Conservation (phyloP, 1,140 invertebrate species). For the Wasmannia auropunctata region DNA sequence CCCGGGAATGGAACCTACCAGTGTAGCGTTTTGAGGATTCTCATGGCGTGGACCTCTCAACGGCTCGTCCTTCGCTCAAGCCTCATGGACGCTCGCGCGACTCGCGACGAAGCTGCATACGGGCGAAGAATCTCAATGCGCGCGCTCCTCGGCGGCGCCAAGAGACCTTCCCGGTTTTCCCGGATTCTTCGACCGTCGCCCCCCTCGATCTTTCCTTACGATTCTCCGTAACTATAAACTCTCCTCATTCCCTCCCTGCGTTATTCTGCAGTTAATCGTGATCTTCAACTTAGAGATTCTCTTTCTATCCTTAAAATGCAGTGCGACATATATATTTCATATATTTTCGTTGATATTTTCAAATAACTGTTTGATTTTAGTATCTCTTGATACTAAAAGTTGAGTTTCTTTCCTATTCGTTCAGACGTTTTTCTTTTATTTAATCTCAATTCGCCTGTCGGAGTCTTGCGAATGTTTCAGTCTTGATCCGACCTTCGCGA, state of each 20-base stretch:
- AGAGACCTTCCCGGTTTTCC: constrained; percentile 54
- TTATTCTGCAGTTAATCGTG: neutral
- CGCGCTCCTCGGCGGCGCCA: constrained; percentile 4
- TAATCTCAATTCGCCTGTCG: neutral
- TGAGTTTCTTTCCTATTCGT: neutral
- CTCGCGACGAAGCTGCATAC: constrained; percentile 68
- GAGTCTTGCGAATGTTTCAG: neutral
- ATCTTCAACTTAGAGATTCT: neutral
- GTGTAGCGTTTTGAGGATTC: constrained; percentile 84
- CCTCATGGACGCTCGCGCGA: constrained; percentile 73
- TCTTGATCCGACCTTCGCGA: constrained; percentile 30
- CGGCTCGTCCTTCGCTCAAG: constrained; percentile 74
- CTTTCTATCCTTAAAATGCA: neutral
- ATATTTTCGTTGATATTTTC: neutral
- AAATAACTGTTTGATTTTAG: neutral
- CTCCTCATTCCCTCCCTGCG: constrained; percentile 13
- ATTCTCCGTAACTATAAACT: neutral
- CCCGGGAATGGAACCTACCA: constrained; percentile 78
- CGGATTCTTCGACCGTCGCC: neutral
- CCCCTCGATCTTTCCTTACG: constrained; percentile 22
- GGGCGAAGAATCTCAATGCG: constrained; percentile 75
- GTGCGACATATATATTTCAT: neutral
- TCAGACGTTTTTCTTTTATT: neutral
- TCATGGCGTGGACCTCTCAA: constrained; percentile 82
- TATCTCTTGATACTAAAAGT: neutral